Base-by-base conservation (phyloP, 2,888 invertebrate species). In the Ectobius pallidus region DNA sequence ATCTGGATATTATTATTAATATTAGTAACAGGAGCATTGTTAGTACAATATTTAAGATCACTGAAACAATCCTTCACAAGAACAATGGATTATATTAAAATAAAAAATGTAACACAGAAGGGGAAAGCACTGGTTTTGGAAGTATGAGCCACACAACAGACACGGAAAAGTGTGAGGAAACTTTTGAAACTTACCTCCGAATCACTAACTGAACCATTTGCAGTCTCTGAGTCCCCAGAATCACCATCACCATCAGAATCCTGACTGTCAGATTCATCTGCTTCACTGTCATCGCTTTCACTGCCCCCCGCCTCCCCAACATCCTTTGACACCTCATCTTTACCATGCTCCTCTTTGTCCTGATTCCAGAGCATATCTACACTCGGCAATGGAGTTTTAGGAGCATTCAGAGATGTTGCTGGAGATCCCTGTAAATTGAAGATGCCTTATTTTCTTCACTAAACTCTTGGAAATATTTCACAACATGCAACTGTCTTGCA, bases 231-330 rank as follows among this genome's bases (percentile, higher is more conserved):
- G 79, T 88, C 73, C 20, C 69, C 72, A 22, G 71, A 69, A 20
- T 75, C 74, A 44, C 63, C 74, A 34, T 73, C 74, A 18, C 58
- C 70, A 52, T 69, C 62, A 14, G 55, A 69, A 46, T 70, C 72
- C 30, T 65, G 88, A 78, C 81, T 82, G 75, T 84, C 84, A 16
- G 87, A 87, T 78, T 89, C 88, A 72, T 87, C 87, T 78, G 88
- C 88, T 46, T 75, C 76, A 44, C 70, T 73, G 9, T 69, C 72
- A 6, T 69, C 75, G 9, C 70, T 72, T 6, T 74, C 77, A 20
- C 74, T 72, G 6, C 49, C 75, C 3, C 69, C 75, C 1, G 68
- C 65, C n/a, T 71, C 75, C 42, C 70, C 61, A 14, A 70, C 11
- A 16, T 73, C 55, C 65, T 61, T 69, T 55, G 46, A 55, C 62